These are phyloP conservation scores for Enteromius paludinosus DNA, from an alignment of 2,797 vertebrate genomes.

Conservation along the genomic window DNA sequence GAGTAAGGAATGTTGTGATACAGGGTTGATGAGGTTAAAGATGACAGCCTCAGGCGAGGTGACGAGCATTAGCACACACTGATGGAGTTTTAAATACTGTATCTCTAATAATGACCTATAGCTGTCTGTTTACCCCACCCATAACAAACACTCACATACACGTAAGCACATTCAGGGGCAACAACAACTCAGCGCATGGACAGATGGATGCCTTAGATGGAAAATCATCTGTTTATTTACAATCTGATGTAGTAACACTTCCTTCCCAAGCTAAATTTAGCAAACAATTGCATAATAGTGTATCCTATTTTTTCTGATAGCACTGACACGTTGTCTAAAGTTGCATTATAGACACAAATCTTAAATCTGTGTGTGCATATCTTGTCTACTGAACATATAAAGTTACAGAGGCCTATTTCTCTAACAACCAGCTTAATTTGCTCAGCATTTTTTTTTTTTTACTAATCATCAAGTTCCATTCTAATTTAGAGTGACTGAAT, in stretches of 20 bases:
- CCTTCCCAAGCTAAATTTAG: constrained; percentile 30
- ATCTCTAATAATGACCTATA: constrained; percentile 30
- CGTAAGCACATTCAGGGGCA: constrained; percentile 15
- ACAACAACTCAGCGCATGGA: constrained; percentile 14
- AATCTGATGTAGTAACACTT: constrained; percentile 30
- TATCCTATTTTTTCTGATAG: neutral
- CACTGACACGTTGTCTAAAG: neutral
- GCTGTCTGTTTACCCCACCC: constrained; percentile 43
- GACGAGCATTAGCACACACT: constrained; percentile 32
- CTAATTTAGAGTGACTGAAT: neutral
- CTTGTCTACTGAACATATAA: neutral
- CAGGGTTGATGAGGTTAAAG: constrained; percentile 54
- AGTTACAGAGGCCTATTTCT: neutral
- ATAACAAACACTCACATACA: constrained; percentile 27
- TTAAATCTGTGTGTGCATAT: neutral
- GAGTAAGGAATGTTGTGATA: constrained; percentile 50
- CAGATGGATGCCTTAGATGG: neutral
- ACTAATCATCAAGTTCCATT: neutral
- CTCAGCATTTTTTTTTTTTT: too few species aligned
- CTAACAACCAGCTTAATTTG: neutral
- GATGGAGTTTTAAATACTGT: constrained; percentile 31
- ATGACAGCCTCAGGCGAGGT: constrained; percentile 25
- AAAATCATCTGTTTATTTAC: constrained; percentile 36
- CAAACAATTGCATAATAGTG: constrained; percentile 1
- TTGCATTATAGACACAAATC: neutral